Percentiles rank a stretch among this genome's conserved stretches.
These are phyloP conservation scores for Lepetodrilus schrolli DNA, from an alignment of 2,888 invertebrate genomes.

Conservation along the genomic window DNA sequence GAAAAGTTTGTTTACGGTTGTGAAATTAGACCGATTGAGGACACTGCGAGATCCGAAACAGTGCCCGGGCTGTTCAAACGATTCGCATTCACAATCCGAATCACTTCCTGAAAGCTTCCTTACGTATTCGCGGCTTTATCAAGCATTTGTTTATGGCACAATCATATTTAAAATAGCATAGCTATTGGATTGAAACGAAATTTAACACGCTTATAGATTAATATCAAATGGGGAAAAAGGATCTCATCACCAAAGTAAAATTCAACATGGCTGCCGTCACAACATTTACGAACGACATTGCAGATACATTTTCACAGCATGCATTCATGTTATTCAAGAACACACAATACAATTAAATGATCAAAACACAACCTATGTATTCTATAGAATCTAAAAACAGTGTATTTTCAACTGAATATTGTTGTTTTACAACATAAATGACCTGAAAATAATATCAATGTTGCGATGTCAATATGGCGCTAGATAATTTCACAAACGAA, in stretches of 20 bases:
- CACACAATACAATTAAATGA: no score
- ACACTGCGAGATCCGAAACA: slow-evolving; percentile 6
- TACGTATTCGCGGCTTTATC: background rate
- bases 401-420: no score
- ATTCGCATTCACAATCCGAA: background rate
- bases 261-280: slow-evolving; percentile 53
- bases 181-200: background rate
- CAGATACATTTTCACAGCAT: no score
- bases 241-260: slow-evolving; percentile 34
- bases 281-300: background rate
- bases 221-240: background rate
- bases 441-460: no score
- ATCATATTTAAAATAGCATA: no score
- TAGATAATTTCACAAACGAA: slow-evolving; percentile 20
- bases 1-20: background rate
- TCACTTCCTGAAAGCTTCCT: background rate
- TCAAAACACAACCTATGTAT: background rate
- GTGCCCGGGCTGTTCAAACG: slow-evolving; percentile 22
- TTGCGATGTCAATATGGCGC: slow-evolving; percentile 22
- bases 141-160: background rate
- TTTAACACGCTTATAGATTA: background rate
- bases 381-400: background rate
- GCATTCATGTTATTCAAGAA: no score
- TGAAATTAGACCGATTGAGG: background rate
- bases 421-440: no score